Evolutionary conservation across 1,140 invertebrate species (phyloP).

Genomic region (Cydia fagiglandana): DNA sequence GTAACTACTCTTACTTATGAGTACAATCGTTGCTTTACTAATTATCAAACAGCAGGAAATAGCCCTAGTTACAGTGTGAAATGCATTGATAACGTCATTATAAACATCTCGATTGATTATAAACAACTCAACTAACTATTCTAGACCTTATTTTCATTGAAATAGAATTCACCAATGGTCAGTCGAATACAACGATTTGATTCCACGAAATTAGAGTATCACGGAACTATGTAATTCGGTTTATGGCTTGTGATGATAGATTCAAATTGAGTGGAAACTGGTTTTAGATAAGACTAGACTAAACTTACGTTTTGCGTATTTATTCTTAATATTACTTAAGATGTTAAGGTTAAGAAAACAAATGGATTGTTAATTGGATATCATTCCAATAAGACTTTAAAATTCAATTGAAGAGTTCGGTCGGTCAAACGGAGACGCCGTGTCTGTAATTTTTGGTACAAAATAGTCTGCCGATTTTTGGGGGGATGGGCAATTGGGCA

Average conservation of each 20-base stretch:
- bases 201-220: neutral
- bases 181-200: neutral
- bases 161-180: too few species aligned
- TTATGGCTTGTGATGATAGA: neutral
- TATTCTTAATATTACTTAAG: neutral
- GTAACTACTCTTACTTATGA: neutral
- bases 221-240: neutral
- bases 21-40: neutral
- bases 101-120: neutral
- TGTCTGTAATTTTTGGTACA: too few species aligned
- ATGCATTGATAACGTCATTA: constrained; percentile 2
- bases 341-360: neutral
- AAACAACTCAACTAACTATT: too few species aligned
- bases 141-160: too few species aligned
- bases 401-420: neutral
- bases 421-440: too few species aligned
- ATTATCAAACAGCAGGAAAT: constrained; percentile 6
- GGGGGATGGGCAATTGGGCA: too few species aligned
- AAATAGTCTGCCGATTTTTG: too few species aligned
- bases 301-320: neutral
- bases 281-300: neutral
- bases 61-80: neutral
- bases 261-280: neutral
- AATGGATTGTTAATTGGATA: neutral
- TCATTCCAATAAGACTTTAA: neutral